A percentile compares a stretch with the other conserved stretches of the same genome.
These are phyloP conservation scores for Pycnomerus fuliginosus DNA, from an alignment of 2,888 invertebrate species.

Conservation along the genomic window DNA sequence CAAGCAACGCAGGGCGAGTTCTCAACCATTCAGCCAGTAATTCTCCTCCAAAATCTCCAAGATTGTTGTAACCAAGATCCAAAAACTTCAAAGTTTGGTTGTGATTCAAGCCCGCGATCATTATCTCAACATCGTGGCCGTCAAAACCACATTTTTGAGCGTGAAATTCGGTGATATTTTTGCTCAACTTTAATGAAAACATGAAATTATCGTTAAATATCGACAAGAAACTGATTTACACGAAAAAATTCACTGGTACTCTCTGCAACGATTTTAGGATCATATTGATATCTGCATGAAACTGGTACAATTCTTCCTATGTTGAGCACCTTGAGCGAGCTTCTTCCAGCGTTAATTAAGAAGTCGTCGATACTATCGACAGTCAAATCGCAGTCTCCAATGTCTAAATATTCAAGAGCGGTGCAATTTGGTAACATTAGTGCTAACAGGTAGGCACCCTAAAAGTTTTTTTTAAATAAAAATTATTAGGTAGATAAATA, in stretches of 20 bases:
- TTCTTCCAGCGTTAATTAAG: constrained; percentile 50
- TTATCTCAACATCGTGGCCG: constrained; percentile 61
- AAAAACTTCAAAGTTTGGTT: constrained; percentile 59
- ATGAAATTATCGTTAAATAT: background rate
- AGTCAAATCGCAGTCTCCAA: constrained; percentile 61
- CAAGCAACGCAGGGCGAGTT: constrained; percentile 54
- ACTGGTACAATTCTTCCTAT: constrained; percentile 50
- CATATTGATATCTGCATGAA: constrained; percentile 34
- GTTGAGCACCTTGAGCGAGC: constrained; percentile 49
- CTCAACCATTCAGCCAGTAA: constrained; percentile 57
- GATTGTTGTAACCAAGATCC: constrained; percentile 61
- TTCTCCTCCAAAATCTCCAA: constrained; percentile 61
- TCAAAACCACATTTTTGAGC: constrained; percentile 62
- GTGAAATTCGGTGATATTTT: constrained; percentile 57
- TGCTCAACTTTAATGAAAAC: constrained; percentile 44
- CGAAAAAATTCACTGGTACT: constrained; percentile 42
- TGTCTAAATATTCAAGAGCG: constrained; percentile 56
- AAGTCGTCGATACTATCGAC: constrained; percentile 59
- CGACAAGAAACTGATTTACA: constrained; percentile 1
- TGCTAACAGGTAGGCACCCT: constrained; percentile 58
- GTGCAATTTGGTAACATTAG: constrained; percentile 54
- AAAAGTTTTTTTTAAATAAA: constrained; percentile 11
- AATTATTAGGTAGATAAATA: constrained; percentile 2
- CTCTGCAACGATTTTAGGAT: constrained; percentile 40
- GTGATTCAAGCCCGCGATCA: constrained; percentile 55